Evolutionary conservation across 2,113 vertebrate genomes (phyloP), one percentile per base, ranked within the genome.

Genomic region (Alces alces): DNA sequence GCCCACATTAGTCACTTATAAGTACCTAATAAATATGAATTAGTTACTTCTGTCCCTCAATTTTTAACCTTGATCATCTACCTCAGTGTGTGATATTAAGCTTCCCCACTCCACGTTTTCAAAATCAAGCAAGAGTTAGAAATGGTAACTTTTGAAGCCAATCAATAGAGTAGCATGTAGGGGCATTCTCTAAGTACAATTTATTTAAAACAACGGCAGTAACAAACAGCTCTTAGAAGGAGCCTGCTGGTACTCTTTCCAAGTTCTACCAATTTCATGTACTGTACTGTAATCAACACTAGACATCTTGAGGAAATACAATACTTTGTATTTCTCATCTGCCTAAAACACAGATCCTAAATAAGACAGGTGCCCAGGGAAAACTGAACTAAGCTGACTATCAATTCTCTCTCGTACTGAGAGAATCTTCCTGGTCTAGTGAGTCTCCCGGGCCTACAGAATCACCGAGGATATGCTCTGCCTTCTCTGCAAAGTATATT

Each of bases 61-160:
- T 82, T 83, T 94, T 93, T 86, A 95, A 91, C 43, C 52, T 45
- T 93, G 33, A 88, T 64, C 83, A 94, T 79, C 15, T 43, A 76
- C 54, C 55, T 95, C 43, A 64, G 30, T 84, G 36, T 79, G 36
- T 84, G 50, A 70, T 11, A 73, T 39, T 79, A 97, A 30, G 30
- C 9, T 39, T 89, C 30, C 86, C 50, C 54, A 76, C 58, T 80
- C 64, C 79, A 57, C 8, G 28, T 80, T 84, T 87, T 89, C 43
- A 21, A 94, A 93, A 90, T 76, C 54, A 93, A 91, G 55, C 60
- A 91, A 96, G 30, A 57, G 52, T 90, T 90, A 93, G 39, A 76
- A 92, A 79, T 70, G 28, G n/a, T 61, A 90, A 86, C 19, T 91
- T 36, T 39, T 82, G 7, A 52, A 13, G 27, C 6, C 11, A 89